These are phyloP conservation scores for Gibbula magus DNA, from an alignment of 2,888 invertebrate species.

Conservation along the genomic window DNA sequence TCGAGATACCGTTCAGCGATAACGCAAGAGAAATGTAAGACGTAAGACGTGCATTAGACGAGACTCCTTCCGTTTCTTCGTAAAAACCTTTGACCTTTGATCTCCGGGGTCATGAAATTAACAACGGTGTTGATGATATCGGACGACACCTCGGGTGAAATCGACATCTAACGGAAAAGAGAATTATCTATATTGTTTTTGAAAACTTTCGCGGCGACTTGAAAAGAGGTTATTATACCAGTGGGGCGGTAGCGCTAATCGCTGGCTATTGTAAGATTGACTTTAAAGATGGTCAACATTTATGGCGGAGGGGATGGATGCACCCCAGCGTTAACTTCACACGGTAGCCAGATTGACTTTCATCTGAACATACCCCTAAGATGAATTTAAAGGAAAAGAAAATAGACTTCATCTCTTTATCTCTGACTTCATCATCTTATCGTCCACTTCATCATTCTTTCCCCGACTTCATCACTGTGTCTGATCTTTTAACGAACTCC, in stretches of 20 bases:
- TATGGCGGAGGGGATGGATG: background rate
- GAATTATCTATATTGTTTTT: slow-evolving; percentile 1
- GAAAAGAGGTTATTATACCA: background rate
- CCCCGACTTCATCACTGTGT: background rate
- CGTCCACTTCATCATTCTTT: background rate
- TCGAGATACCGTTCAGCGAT: background rate
- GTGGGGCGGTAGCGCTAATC: background rate
- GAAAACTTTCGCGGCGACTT: background rate
- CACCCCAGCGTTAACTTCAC: background rate
- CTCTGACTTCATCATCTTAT: background rate
- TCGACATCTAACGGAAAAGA: background rate
- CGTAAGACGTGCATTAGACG: background rate
- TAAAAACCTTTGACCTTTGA: background rate
- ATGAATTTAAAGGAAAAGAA: background rate
- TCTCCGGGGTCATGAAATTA: background rate
- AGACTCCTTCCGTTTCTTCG: background rate
- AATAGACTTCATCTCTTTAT: background rate
- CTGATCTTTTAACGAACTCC: background rate
- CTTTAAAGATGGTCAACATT: background rate
- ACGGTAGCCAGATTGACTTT: background rate
- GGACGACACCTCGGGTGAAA: background rate
- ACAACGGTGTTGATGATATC: slow-evolving; percentile 1
- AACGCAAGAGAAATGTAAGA: too few species aligned
- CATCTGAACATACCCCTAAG: background rate
- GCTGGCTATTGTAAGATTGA: background rate